phyloP scores from a whole-genome alignment of 2,888 invertebrate species.

The Artemia sinica region DNA sequence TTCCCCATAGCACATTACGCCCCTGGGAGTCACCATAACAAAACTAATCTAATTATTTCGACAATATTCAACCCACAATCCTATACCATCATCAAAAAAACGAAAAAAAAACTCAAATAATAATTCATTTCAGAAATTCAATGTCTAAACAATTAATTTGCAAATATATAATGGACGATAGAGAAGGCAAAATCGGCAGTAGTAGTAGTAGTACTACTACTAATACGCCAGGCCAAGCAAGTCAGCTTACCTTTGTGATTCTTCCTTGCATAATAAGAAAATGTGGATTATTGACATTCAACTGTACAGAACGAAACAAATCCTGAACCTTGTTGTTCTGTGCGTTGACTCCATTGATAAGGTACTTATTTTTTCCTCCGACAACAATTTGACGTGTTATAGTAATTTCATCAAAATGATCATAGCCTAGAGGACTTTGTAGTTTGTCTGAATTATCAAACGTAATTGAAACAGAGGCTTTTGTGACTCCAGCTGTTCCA shows the following conservation, averaged over 20 bases:
- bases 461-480: conserved; percentile 83
- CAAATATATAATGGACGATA: no score
- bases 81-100: no score
- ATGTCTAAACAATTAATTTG: no score
- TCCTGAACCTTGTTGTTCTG: conserved; percentile 79
- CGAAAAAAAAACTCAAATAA: no score
- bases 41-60: no score
- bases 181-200: no score
- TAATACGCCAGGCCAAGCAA: no score
- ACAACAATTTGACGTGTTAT: conserved; percentile 77
- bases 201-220: no score
- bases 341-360: conserved; percentile 79
- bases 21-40: no score
- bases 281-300: conserved; percentile 98
- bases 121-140: no score
- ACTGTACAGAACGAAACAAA: conserved; percentile 84
- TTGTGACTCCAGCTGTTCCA: conserved; percentile 87
- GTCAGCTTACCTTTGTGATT: conserved; percentile 59
- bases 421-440: conserved; percentile 77
- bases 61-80: no score
- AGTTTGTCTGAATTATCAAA: conserved; percentile 74
- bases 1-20: no score
- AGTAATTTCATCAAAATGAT: conserved; percentile 71
- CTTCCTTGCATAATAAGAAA: conserved; percentile 99
- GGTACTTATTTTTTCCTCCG: conserved; percentile 76